Evolutionary conservation across 2,113 vertebrate species (phyloP), one percentile per base, ranked within the genome.

Genomic region (Tragelaphus imberbis): DNA sequence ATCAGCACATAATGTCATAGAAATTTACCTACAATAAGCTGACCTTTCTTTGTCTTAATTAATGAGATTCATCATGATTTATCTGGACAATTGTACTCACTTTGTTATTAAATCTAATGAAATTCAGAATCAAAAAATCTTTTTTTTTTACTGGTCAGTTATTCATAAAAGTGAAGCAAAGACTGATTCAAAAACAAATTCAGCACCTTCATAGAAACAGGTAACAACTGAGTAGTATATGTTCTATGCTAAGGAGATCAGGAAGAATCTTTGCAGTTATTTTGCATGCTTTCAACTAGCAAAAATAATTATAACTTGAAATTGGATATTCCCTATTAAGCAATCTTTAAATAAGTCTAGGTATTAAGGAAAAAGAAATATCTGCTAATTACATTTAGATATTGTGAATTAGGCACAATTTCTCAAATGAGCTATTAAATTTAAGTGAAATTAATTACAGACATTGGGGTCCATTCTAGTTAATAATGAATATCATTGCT

Each of bases 91-190:
- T 8, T 8, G 10, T 71, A 33, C 5, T 90, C 25, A 80, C 19
- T 75, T 27, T 68, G 13, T 19, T 71, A 16, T 89, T 88, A 93
- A 93, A 58, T 14, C 15, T 71, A 84, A 61, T 92, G 58, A 91
- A 96, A 97, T 68, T 95, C 47, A 93, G 44, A 96, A 84, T 84
- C 1, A 49, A 84, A 68, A 90, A n/a, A 33, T 40, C 4, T 65
- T 19, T 68, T 63, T 63, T 93, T 85, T 75, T 47, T 21, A 28
- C 44, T 91, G 81, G 2, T 61, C 19, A 59, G 12, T 85, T 51
- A 44, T 97, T 94, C 12, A 79, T 89, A 75, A 91, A 36, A 92
- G 23, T 36, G 61, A 92, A 63, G n/a, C 56, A 92, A 97, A 95
- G 53, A 71, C n/a, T 36, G 49, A 87, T 61, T 77, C 33, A 68